Conservation (phyloP, 2,888 invertebrate genomes). For the Drosophila yooni region DNA sequence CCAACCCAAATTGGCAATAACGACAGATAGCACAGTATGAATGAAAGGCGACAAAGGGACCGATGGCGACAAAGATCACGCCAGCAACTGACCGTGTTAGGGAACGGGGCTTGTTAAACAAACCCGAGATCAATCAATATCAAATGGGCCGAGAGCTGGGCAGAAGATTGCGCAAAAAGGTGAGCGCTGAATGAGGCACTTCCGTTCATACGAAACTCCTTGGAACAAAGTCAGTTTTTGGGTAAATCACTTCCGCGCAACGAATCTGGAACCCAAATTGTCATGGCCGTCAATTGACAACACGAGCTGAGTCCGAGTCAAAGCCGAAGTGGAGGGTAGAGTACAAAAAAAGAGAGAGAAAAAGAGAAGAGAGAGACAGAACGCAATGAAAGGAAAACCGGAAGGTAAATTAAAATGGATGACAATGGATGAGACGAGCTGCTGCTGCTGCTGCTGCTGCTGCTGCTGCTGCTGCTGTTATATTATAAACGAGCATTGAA, state of each 20-base stretch:
- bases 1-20: constrained; percentile 49
- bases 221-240: constrained; percentile 58
- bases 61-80: constrained; percentile 62
- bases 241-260: constrained; percentile 78
- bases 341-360: background rate
- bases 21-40: constrained; percentile 40
- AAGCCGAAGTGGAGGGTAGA: constrained; percentile 11
- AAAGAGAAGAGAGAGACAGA: constrained; percentile 18
- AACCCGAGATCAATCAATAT: constrained; percentile 68
- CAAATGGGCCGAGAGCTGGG: constrained; percentile 27
- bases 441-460: constrained; percentile 36
- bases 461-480: no score
- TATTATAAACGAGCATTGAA: constrained; percentile 71
- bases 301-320: constrained; percentile 44
- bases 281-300: constrained; percentile 77
- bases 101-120: constrained; percentile 57
- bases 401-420: constrained; percentile 81
- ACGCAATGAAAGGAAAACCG: constrained; percentile 64
- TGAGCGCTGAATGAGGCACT: constrained; percentile 61
- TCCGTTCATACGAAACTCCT: constrained; percentile 60
- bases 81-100: constrained; percentile 54
- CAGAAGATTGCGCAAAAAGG: constrained; percentile 43
- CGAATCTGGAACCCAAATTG: constrained; percentile 73
- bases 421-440: constrained; percentile 68
- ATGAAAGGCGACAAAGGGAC: constrained; percentile 32